A percentile compares a stretch with the other conserved stretches of the same genome.
These are phyloP conservation scores for Hirudinaria manillensis DNA, from an alignment of 2,888 invertebrate genomes.

Conservation along the genomic window DNA sequence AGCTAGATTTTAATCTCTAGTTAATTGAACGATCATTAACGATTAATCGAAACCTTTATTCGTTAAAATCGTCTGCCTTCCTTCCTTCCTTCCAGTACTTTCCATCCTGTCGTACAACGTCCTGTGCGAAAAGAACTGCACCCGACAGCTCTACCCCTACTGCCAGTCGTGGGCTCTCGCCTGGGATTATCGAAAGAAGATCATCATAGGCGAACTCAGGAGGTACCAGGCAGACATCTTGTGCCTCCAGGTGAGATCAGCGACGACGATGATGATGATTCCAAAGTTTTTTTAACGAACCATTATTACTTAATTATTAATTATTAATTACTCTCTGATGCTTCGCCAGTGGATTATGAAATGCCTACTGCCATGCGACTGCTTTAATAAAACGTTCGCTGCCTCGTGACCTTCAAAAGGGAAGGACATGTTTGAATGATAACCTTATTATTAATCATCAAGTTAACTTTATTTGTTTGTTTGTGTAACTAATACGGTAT, in stretches of 20 bases:
- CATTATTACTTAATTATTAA: not conserved
- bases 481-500: too few species aligned
- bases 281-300: not conserved
- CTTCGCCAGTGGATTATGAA: too few species aligned
- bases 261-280: too few species aligned
- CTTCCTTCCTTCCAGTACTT: constrained; percentile 60
- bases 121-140: constrained; percentile 96
- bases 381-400: too few species aligned
- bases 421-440: too few species aligned
- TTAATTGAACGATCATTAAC: not conserved
- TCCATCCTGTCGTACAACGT: constrained; percentile 99
- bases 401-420: too few species aligned
- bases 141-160: constrained; percentile 96
- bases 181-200: constrained; percentile 97
- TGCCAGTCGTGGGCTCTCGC: constrained; percentile 97
- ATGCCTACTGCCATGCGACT: too few species aligned
- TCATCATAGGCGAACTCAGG: constrained; percentile 89
- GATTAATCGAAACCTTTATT: not conserved
- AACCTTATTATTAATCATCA: too few species aligned
- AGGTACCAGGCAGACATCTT: constrained; percentile 95
- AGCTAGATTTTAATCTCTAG: not conserved
- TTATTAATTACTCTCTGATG: too few species aligned
- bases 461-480: too few species aligned
- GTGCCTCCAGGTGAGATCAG: constrained; percentile 69
- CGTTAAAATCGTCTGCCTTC: too few species aligned